phyloP scores from a whole-genome alignment of 2,888 invertebrate genomes.

The Andrena trimmerana region DNA sequence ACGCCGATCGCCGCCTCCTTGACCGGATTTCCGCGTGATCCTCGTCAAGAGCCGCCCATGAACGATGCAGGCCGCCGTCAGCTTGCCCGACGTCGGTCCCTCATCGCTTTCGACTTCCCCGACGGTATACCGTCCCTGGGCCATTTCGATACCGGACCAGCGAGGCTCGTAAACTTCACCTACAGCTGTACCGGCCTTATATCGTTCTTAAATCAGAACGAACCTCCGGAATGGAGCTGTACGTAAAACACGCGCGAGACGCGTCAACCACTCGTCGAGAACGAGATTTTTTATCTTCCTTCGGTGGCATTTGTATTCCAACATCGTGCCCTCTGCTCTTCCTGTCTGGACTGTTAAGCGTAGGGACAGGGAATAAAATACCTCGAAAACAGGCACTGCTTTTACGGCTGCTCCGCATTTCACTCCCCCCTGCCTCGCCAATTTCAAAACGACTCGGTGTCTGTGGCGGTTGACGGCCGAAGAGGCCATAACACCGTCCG shows the following conservation, averaged over 20 bases:
- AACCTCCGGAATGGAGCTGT: neutral
- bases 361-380: conserved; percentile 10
- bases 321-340: neutral
- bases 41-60: conserved; percentile 4
- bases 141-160: neutral
- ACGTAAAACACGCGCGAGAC: conserved; percentile 1
- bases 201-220: neutral
- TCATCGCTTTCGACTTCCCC: neutral
- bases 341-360: neutral
- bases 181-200: neutral
- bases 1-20: conserved; percentile 46
- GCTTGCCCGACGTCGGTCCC: neutral
- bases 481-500: neutral
- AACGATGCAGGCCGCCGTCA: conserved; percentile 4
- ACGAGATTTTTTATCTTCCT: neutral
- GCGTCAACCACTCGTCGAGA: conserved; percentile 1
- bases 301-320: neutral
- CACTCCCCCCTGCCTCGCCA: neutral
- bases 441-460: neutral
- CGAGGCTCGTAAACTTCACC: neutral
- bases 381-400: conserved; percentile 1
- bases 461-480: neutral
- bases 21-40: conserved; percentile 45
- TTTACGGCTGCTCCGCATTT: conserved; percentile 21
- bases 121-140: neutral